phyloP scores from a whole-genome alignment of 2,113 vertebrate genomes.

The Stigmatopora nigra region DNA sequence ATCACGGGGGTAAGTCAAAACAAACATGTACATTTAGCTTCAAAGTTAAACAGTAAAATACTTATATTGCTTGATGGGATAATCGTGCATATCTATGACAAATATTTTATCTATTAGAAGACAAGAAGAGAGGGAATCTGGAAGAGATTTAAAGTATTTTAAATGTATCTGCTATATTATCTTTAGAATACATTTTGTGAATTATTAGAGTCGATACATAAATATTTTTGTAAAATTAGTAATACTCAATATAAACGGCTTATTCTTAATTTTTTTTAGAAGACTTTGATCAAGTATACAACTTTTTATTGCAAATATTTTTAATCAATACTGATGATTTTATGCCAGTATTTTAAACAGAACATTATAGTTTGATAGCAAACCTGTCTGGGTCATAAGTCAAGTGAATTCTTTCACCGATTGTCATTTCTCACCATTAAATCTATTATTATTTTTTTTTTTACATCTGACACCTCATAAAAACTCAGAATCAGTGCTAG shows the following conservation, averaged over 20 bases:
- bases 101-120: background rate
- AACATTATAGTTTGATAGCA: background rate
- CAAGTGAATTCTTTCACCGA: background rate
- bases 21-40: background rate
- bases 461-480: background rate
- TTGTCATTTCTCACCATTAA: background rate
- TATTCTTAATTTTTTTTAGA: background rate
- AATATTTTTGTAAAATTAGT: background rate
- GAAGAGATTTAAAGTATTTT: background rate
- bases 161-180: background rate
- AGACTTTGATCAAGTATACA: background rate
- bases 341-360: too few relatives aligned
- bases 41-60: background rate
- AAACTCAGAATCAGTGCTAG: background rate
- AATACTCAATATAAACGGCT: background rate
- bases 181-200: background rate
- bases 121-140: background rate
- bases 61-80: background rate
- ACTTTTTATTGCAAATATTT: background rate
- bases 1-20: constrained; percentile 73
- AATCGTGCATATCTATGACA: background rate
- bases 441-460: background rate
- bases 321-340: too few relatives aligned
- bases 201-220: background rate
- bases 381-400: background rate